Evolutionary conservation across 2,797 vertebrate genomes (phyloP).

Genomic region (Spondyliosoma cantharus): DNA sequence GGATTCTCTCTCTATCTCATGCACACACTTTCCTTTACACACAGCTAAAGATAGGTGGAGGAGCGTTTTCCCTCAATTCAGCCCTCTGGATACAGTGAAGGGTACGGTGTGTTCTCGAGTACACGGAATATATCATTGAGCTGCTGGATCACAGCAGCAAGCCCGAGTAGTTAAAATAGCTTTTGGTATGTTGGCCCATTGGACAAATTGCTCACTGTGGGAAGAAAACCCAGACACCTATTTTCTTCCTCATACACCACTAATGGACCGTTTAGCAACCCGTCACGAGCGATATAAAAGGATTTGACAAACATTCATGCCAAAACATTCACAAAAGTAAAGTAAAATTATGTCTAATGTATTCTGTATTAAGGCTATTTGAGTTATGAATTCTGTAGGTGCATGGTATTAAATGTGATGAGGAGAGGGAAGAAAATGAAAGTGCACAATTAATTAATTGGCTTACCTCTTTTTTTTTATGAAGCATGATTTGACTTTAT

Average conservation of each 20-base stretch:
- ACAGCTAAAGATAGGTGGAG: neutral
- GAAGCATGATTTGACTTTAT: conserved; percentile 31
- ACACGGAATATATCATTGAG: neutral
- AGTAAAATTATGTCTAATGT: neutral
- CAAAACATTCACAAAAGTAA: conserved; percentile 1
- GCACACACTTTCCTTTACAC: neutral
- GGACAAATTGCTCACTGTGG: neutral
- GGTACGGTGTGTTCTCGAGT: neutral
- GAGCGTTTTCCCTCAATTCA: conserved; percentile 11
- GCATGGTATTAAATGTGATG: neutral
- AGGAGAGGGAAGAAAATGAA: neutral
- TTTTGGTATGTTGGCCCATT: neutral
- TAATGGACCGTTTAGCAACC: neutral
- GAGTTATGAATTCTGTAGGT: neutral
- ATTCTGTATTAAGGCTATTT: neutral
- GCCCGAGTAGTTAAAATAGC: neutral
- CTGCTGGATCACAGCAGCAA: neutral
- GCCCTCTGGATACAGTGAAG: conserved; percentile 4
- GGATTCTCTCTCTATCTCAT: neutral
- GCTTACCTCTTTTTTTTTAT: conserved; percentile 1
- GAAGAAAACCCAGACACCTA: neutral
- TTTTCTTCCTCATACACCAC: neutral
- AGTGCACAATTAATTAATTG: conserved; percentile 6
- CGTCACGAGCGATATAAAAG: neutral
- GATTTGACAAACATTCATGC: conserved; percentile 9